Evolutionary conservation across 2,888 invertebrate species (phyloP), one percentile per base, ranked within the genome.

Genomic region (Hermaeophaga mercurialis): DNA sequence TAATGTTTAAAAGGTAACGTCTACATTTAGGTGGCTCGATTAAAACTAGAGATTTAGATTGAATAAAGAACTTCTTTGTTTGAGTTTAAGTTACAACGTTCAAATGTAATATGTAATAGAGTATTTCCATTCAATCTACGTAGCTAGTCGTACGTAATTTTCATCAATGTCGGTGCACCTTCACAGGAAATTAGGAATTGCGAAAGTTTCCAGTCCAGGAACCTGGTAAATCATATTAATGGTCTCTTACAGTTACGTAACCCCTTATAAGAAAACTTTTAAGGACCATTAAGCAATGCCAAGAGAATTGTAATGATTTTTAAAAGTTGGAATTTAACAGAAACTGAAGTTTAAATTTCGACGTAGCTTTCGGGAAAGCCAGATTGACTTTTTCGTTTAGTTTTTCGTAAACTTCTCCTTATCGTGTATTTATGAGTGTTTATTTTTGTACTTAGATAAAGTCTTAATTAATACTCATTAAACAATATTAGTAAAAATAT

Each of bases 221-320:
- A 54, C 49, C 45, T 54, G 45, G 39, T 58, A 54, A 58, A 58
- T 58, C 58, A 54, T 58, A 58, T 58, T 54, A 58, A 58, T 45
- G 54, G 49, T 58, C 44, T 38, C 58, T 58, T 54, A 24, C 49
- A 49, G 58, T 48, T 57, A 44, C 53, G 43, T 39, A 38, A 49
- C 48, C 48, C 31, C 53, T 52, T 47, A 44, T 50, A 38, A 59
- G 53, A 38, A 55, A 56, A 59, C 41, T 59, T 55, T 53, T 45
- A 56, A 45, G 45, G 52, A 52, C 47, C 55, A 53, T 59, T 59
- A 59, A 44, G 53, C 53, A 45, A 45, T 48, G 43, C 44, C 36
- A 44, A 38, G 24, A 26, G 36, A 54, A 54, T 44, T 38, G 48
- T 44, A 49, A 58, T 49, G 46, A 48, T 44, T 58, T 53, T 52